Percentiles rank a stretch among this genome's conserved stretches.
Conservation (phyloP, 2,888 invertebrate species). For the Harmothoe impar region DNA sequence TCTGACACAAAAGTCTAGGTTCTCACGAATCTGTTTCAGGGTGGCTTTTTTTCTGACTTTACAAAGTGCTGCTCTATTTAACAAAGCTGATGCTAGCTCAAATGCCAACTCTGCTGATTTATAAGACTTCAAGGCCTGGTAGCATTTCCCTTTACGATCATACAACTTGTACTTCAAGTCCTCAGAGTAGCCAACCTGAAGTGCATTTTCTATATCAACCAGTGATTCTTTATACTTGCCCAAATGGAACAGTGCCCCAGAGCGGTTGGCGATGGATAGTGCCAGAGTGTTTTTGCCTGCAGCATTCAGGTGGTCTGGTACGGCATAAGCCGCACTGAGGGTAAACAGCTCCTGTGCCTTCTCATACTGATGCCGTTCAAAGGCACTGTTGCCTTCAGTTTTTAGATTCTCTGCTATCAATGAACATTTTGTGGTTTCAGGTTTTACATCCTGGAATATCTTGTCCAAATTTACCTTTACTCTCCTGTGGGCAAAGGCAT, state of each 20-base stretch:
- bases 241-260: constrained; percentile 80
- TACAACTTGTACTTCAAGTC: constrained; percentile 88
- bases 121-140: constrained; percentile 85
- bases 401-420: constrained; percentile 89
- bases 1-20: not conserved
- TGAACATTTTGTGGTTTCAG: not conserved
- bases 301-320: constrained; percentile 17
- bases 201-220: constrained; percentile 78
- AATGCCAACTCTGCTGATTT: constrained; percentile 82
- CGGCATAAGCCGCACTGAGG: constrained; percentile 65
- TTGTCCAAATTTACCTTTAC: not conserved
- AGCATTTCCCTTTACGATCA: constrained; percentile 88
- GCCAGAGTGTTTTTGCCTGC: constrained; percentile 71
- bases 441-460: not conserved
- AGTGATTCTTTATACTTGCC: constrained; percentile 76
- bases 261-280: constrained; percentile 80
- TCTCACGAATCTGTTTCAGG: not conserved
- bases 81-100: constrained; percentile 71
- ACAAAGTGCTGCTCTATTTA: constrained; percentile 64
- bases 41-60: constrained; percentile 23
- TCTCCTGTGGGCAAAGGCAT: too few species aligned
- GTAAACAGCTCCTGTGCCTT: constrained; percentile 77
- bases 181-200: constrained; percentile 86
- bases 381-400: constrained; percentile 80
- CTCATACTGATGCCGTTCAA: constrained; percentile 76